Evolutionary conservation across 2,797 vertebrate genomes (phyloP).

Genomic region (Acanthornis magna): DNA sequence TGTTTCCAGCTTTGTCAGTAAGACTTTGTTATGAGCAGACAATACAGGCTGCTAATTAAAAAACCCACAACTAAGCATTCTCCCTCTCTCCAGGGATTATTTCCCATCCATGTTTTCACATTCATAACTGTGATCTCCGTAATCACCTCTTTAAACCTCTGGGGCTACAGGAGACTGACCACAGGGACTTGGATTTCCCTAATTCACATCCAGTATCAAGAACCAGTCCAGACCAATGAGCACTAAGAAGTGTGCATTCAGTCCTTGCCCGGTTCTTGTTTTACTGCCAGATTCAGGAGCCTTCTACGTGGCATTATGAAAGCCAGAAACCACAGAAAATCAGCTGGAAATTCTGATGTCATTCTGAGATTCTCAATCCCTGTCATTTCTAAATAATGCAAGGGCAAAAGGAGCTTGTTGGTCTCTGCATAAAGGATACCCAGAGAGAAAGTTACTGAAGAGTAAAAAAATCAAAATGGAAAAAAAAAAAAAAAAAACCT

Average conservation of each 20-base stretch:
- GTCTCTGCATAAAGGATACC: background rate
- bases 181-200: background rate
- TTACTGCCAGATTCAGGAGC: background rate
- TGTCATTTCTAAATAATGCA: background rate
- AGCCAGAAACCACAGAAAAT: background rate
- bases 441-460: background rate
- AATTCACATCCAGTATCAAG: background rate
- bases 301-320: background rate
- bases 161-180: background rate
- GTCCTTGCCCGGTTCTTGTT: background rate
- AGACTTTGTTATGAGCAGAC: constrained; percentile 15
- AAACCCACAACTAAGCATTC: constrained; percentile 1
- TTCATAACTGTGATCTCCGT: background rate
- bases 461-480: background rate
- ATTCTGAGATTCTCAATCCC: background rate
- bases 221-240: background rate
- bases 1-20: constrained; percentile 36
- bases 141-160: background rate
- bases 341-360: background rate
- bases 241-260: background rate
- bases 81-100: background rate
- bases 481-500: no score
- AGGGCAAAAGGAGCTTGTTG: background rate
- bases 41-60: constrained; percentile 41
- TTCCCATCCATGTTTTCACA: background rate